phyloP scores from a whole-genome alignment of 2,888 invertebrate species.

The Protonemura montana region DNA sequence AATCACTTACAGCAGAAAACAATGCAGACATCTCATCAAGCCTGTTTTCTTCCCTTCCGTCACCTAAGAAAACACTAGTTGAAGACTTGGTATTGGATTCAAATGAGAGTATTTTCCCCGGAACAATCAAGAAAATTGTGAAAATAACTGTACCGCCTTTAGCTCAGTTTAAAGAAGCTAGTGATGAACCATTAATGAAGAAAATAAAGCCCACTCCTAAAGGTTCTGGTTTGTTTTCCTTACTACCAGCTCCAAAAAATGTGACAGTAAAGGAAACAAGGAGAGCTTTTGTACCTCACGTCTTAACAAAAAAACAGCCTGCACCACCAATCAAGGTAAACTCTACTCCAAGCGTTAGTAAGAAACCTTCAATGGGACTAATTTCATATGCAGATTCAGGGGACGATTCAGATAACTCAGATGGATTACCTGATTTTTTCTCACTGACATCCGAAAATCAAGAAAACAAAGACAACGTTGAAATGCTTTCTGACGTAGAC shows the following conservation, averaged over 20 bases:
- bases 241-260: constrained; percentile 74
- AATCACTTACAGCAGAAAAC: background rate
- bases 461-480: background rate
- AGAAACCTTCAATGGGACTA: constrained; percentile 31
- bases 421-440: constrained; percentile 50
- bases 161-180: constrained; percentile 69
- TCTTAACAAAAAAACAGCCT: constrained; percentile 47
- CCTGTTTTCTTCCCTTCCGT: constrained; percentile 58
- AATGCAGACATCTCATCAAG: background rate
- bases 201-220: constrained; percentile 65
- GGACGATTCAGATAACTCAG: constrained; percentile 52
- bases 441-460: constrained; percentile 44
- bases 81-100: constrained; percentile 57
- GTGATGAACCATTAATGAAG: constrained; percentile 59
- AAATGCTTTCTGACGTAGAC: background rate
- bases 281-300: constrained; percentile 49
- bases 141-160: constrained; percentile 75
- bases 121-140: constrained; percentile 58
- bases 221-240: constrained; percentile 71
- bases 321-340: constrained; percentile 3
- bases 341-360: constrained; percentile 43
- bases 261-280: constrained; percentile 52
- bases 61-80: constrained; percentile 57
- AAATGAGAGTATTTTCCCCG: constrained; percentile 66
- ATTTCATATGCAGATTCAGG: constrained; percentile 51